phyloP scores from a whole-genome alignment of 64 coral and sea anemone genomes.

The Dendrophyllia cribrosa region DNA sequence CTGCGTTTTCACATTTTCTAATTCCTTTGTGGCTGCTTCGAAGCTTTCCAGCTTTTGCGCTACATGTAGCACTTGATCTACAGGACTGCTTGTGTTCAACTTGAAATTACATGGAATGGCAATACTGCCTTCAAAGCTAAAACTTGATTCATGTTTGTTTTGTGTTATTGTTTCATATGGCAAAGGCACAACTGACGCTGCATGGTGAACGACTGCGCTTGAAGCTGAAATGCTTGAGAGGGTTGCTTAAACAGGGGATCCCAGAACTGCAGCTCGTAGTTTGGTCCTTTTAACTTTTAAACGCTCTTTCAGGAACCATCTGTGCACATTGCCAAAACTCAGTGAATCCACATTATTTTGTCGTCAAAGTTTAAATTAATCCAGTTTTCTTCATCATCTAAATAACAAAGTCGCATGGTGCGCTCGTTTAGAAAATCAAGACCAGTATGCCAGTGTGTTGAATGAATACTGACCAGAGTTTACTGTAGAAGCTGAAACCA shows the following conservation, averaged over 20 bases:
- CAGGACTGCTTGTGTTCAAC: neutral
- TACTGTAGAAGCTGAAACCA: neutral
- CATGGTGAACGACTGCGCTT: neutral
- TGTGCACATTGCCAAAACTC: neutral
- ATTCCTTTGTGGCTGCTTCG: constrained; percentile 11
- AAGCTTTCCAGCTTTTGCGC: neutral
- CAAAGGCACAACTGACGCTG: neutral
- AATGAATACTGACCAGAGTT: neutral
- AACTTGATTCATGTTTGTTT: too few species aligned
- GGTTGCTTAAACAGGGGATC: neutral
- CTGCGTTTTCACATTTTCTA: constrained; percentile 5
- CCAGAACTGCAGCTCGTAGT: constrained; percentile 12
- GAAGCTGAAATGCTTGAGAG: neutral
- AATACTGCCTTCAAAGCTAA: too few species aligned
- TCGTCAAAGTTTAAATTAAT: constrained; percentile 10
- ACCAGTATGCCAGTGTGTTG: neutral
- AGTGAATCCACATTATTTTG: neutral
- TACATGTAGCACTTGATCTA: constrained; percentile 11
- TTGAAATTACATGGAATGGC: too few species aligned
- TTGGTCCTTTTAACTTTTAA: constrained; percentile 4
- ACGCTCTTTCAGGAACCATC: neutral
- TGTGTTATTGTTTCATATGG: neutral
- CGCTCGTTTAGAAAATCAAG: constrained; percentile 3
- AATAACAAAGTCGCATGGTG: neutral
- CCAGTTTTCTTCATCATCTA: neutral